phyloP scores from a whole-genome alignment of 37 sponge, comb jelly and placozoan genomes.

The Crambe crambe region DNA sequence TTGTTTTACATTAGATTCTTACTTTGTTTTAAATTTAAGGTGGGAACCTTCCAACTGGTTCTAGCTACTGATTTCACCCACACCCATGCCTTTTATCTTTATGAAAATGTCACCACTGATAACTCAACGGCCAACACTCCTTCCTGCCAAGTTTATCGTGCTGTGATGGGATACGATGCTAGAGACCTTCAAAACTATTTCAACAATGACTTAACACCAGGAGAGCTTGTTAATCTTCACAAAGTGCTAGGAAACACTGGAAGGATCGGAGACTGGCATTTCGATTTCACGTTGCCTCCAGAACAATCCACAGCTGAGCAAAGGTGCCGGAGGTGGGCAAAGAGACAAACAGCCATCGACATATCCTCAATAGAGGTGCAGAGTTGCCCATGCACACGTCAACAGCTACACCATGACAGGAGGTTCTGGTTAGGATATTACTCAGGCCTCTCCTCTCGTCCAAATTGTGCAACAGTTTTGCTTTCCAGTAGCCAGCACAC shows the following conservation, averaged over 20 bases:
- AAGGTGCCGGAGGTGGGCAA: constrained; percentile 38
- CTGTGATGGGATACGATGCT: constrained; percentile 56
- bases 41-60: constrained; percentile 50
- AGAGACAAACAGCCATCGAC: neutral
- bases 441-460: constrained; percentile 32
- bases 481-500: constrained; percentile 18
- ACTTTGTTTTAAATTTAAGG: too few relatives aligned
- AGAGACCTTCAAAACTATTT: constrained; percentile 33
- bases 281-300: neutral
- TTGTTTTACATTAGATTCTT: too few relatives aligned
- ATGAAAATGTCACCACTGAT: neutral
- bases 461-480: constrained; percentile 38
- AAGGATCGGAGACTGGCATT: constrained; percentile 43
- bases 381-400: constrained; percentile 47
- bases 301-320: constrained; percentile 2
- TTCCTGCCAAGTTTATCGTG: too few relatives aligned
- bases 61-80: constrained; percentile 37
- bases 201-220: constrained; percentile 10
- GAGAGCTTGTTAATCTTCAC: constrained; percentile 14
- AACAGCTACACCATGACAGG: constrained; percentile 52
- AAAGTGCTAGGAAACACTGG: constrained; percentile 35
- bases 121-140: neutral
- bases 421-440: constrained; percentile 23
- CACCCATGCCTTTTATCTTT: constrained; percentile 49
- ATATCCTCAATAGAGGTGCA: neutral